A percentile compares a stretch with the other conserved stretches of the same genome.
Conservation (phyloP, 2,888 invertebrate species). For the Troides helena region DNA sequence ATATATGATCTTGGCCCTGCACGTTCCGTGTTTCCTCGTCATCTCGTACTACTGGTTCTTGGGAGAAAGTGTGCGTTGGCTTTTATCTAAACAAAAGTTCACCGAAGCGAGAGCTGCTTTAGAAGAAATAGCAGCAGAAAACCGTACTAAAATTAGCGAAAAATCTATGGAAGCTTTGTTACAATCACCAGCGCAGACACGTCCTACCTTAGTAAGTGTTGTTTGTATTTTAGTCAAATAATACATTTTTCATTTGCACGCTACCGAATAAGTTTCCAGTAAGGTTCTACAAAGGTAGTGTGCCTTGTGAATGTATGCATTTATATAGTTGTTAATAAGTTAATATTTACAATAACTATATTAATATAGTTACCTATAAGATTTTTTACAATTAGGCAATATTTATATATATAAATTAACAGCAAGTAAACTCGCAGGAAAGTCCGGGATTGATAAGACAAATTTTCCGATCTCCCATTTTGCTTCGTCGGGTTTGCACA, state of each 20-base stretch:
- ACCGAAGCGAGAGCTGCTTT: conserved; percentile 82
- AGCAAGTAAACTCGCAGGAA: neutral
- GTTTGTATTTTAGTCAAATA: too few species aligned
- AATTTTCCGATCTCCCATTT: conserved; percentile 68
- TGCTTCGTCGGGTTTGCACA: conserved; percentile 80
- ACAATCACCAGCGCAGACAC: conserved; percentile 52
- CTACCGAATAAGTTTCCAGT: too few species aligned
- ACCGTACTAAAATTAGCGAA: conserved; percentile 78
- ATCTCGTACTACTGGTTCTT: conserved; percentile 84
- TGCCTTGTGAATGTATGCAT: too few species aligned
- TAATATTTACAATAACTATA: too few species aligned
- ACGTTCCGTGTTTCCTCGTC: conserved; percentile 84
- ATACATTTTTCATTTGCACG: too few species aligned
- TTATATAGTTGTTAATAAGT: too few species aligned
- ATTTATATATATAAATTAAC: neutral
- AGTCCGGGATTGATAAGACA: conserved; percentile 47
- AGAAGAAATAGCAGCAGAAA: conserved; percentile 82
- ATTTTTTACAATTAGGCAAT: neutral
- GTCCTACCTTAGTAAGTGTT: too few species aligned
- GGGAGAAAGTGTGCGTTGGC: conserved; percentile 88
- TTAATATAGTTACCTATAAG: too few species aligned
- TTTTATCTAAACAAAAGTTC: conserved; percentile 83
- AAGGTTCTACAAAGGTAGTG: too few species aligned
- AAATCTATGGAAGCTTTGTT: conserved; percentile 67
- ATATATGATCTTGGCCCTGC: conserved; percentile 81